A percentile compares a stretch with the other conserved stretches of the same genome.
These are phyloP conservation scores for Nothura maculosa DNA, from an alignment of 2,797 vertebrate genomes.

Conservation along the genomic window DNA sequence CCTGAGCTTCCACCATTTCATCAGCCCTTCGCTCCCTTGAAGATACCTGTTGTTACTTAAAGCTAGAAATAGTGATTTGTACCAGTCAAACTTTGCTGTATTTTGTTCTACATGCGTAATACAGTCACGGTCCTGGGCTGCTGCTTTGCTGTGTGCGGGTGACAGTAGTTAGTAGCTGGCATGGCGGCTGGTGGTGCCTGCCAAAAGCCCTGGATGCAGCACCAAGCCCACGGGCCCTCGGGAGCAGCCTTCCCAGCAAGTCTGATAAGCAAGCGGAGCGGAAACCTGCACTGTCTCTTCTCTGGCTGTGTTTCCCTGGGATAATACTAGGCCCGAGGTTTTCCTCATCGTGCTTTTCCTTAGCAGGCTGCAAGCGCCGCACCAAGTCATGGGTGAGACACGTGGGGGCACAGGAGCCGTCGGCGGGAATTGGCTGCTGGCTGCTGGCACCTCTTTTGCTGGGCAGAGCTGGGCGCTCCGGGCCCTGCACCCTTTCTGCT, in stretches of 20 bases:
- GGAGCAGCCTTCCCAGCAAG: background rate
- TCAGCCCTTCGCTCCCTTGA: rapidly evolving
- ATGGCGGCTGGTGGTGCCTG: background rate
- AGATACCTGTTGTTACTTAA: background rate
- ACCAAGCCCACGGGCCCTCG: rapidly evolving
- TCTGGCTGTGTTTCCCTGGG: rapidly evolving
- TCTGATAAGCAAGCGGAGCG: background rate
- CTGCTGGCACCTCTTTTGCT: too few species aligned
- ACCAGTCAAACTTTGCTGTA: background rate
- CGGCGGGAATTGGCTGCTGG: background rate
- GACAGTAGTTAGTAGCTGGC: too few species aligned
- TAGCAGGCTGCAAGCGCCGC: background rate
- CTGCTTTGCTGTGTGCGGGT: too few species aligned
- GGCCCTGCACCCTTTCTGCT: rapidly evolving
- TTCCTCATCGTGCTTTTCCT: background rate
- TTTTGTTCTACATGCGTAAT: background rate
- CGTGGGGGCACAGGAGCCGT: background rate
- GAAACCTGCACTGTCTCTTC: background rate
- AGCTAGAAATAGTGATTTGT: background rate
- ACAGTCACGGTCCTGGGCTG: background rate
- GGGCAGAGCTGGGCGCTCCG: background rate
- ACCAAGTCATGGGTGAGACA: background rate
- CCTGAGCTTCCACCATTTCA: rapidly evolving
- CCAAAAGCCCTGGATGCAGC: background rate
- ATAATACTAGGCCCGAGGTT: background rate